Conservation (phyloP, 2,113 vertebrate species). For the Charadrius vociferus region DNA sequence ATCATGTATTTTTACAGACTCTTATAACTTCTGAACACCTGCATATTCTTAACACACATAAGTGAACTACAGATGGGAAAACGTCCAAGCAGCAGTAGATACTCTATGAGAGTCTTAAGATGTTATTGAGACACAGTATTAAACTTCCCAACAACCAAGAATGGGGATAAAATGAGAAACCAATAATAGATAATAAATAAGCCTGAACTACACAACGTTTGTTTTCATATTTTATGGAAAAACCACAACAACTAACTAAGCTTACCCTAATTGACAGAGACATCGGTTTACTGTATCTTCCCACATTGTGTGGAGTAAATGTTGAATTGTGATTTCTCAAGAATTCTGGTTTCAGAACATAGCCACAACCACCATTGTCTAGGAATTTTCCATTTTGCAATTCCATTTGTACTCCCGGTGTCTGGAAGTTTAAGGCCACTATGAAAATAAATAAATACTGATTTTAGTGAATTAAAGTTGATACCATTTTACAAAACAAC, state of each 20-base stretch:
- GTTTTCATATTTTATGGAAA: not conserved
- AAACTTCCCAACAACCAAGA: not conserved
- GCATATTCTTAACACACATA: not conserved
- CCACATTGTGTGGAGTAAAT: slow-evolving; percentile 71
- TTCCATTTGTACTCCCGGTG: slow-evolving; percentile 81
- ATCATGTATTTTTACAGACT: not conserved
- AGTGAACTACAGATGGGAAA: not conserved
- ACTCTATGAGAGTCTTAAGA: not conserved
- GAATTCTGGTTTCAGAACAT: slow-evolving; percentile 83
- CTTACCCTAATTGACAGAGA: slow-evolving; percentile 78
- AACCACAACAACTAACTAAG: not conserved
- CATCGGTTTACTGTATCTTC: slow-evolving; percentile 46
- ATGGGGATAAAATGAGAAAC: not conserved
- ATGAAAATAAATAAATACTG: not conserved
- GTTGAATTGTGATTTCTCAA: slow-evolving; percentile 57
- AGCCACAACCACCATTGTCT: slow-evolving; percentile 89
- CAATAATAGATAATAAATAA: not conserved
- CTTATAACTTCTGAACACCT: not conserved
- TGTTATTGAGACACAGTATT: not conserved
- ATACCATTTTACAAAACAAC: not conserved
- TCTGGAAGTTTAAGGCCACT: slow-evolving; percentile 93
- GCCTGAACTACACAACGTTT: not conserved
- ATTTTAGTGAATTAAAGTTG: not conserved
- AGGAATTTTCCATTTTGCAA: slow-evolving; percentile 86
- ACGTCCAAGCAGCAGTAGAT: not conserved